Base-by-base conservation (phyloP, 2,797 vertebrate species). In the Cynodonichthys magdalenae region DNA sequence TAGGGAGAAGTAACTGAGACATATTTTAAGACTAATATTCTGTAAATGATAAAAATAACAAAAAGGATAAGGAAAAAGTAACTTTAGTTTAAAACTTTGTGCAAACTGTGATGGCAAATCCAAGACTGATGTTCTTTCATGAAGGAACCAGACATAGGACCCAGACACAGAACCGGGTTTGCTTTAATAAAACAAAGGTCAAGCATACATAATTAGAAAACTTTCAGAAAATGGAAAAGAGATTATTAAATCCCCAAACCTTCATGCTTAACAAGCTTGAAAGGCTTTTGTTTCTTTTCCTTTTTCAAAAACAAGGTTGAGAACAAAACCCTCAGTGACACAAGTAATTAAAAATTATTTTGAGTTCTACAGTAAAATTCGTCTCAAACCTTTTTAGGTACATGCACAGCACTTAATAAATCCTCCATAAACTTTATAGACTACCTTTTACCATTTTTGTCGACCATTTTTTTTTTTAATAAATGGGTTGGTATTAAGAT, bases 401-500 rank as follows among this genome's bases (percentile, higher is more conserved):
- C 3, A 18, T 24, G 19, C 9, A 14, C 2, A 18, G 14, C 9
- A 12, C 14, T 46, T 24, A 28, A 1, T 50, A 15, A 24, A 24
- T 24, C 3, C 24, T 24, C 24, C 24, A 24, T 24, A n/a, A 24
- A 24, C 24, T 24, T 24, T 24, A 28, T 28, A 19, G 53, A 24
- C 24, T 2, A 24, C 24, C 24, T 72, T 64, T 54, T 53, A n/a
- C n/a, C n/a, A n/a, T n/a, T n/a, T n/a, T n/a, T n/a, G n/a, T n/a
- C n/a, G n/a, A n/a, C n/a, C n/a, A n/a, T 49, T 49, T 41, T 15
- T 18, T 14, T 2, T 55, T 52, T 14, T 48, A 63, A 53, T 54
- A 63, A 36, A 45, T 54, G 34, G 59, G 59, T 41, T 28, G 17
- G 54, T 59, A 65, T 82, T 62, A 59, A 59, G 63, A 34, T 27